These are phyloP conservation scores for Drosophila grimshawi DNA, from an alignment of 1,140 invertebrate species.

Conservation along the genomic window DNA sequence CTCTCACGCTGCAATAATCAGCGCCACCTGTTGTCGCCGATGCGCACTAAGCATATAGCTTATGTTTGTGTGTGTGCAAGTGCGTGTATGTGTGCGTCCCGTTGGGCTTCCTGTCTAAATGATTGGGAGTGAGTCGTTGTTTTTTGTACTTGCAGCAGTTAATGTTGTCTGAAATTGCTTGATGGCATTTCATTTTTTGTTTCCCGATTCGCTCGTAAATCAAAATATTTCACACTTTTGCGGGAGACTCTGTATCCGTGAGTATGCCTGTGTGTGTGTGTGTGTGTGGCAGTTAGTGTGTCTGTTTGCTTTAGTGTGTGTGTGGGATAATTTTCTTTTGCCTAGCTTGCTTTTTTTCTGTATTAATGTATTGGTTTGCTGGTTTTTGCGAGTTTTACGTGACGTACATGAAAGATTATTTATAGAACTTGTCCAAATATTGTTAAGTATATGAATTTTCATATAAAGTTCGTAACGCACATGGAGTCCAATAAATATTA, in stretches of 20 bases:
- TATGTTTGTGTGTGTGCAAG: background rate
- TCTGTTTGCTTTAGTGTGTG: conserved; percentile 1
- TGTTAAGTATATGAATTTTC: conserved; percentile 3
- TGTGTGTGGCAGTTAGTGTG: conserved; percentile 4
- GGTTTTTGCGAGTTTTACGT: conserved; percentile 63
- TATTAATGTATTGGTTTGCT: conserved; percentile 47
- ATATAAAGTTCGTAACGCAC: background rate
- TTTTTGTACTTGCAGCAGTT: conserved; percentile 25
- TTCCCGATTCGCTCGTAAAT: conserved; percentile 67
- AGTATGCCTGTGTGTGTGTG: conserved; percentile 28
- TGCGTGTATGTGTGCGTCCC: conserved; percentile 24
- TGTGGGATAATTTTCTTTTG: conserved; percentile 41
- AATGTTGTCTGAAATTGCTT: conserved; percentile 30
- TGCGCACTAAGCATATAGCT: conserved; percentile 30
- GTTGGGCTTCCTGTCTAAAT: conserved; percentile 47
- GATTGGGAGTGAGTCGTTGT: conserved; percentile 17
- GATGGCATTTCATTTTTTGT: conserved; percentile 24
- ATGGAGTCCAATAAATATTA: background rate
- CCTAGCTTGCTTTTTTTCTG: conserved; percentile 32
- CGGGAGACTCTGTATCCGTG: conserved; percentile 41
- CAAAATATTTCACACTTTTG: conserved; percentile 75
- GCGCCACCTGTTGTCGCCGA: conserved; percentile 73
- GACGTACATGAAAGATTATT: conserved; percentile 70
- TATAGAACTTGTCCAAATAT: conserved; percentile 6
- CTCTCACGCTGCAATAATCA: conserved; percentile 47